Evolutionary conservation across 2,797 vertebrate species (phyloP).

Genomic region (Microctenopoma steveboyesi): DNA sequence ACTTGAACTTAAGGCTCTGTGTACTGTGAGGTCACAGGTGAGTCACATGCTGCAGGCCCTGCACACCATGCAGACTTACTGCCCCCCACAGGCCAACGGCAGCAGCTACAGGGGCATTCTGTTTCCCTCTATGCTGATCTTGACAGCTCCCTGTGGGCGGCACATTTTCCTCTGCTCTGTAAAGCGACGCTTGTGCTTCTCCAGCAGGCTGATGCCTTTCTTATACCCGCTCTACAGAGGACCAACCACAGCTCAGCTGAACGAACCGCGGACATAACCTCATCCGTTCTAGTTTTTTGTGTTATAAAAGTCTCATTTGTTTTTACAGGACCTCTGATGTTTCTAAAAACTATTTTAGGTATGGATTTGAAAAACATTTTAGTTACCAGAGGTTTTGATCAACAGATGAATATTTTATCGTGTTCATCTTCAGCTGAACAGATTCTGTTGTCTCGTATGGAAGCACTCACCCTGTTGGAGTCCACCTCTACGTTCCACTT

Average conservation of each 20-base stretch:
- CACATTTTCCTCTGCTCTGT: slow-evolving; percentile 90
- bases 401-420: too few species aligned
- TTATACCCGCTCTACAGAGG: slow-evolving; percentile 85
- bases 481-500: slow-evolving; percentile 98
- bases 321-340: too few species aligned
- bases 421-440: too few species aligned
- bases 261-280: too few species aligned
- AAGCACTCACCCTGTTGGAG: slow-evolving; percentile 88
- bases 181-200: slow-evolving; percentile 96
- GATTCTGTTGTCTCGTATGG: too few species aligned
- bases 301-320: too few species aligned
- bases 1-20: too few species aligned
- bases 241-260: slow-evolving; percentile 69
- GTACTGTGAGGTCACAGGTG: too few species aligned
- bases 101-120: slow-evolving; percentile 90
- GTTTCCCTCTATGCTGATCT: slow-evolving; percentile 98
- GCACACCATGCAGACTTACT: slow-evolving; percentile 83
- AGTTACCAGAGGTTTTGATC: too few species aligned
- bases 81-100: slow-evolving; percentile 74
- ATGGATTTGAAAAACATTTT: too few species aligned
- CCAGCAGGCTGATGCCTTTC: slow-evolving; percentile 91
- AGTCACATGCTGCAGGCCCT: slow-evolving; percentile 13
- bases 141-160: slow-evolving; percentile 90
- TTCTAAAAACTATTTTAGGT: too few species aligned
- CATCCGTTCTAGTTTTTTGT: too few species aligned